Base-by-base conservation (phyloP, 2,113 vertebrate genomes). In the Planiliza haematocheilus region DNA sequence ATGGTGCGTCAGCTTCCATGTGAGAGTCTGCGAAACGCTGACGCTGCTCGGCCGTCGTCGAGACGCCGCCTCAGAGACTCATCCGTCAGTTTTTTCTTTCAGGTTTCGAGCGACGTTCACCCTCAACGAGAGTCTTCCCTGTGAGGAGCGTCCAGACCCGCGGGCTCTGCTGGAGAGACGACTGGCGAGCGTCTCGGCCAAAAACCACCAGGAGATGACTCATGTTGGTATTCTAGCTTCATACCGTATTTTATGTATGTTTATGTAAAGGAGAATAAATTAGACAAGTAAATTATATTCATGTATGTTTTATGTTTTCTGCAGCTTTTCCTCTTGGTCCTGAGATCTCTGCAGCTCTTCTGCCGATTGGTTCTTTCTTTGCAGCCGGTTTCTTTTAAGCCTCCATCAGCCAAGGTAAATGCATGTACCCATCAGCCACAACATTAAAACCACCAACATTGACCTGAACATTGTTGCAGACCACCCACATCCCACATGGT, bases 351-450 rank as follows among this genome's bases (percentile, higher is more conserved):
- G 41, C 94, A 94, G 62, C 90, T 98, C 7, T 90, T 95, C 37
- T 96, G 95, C 74, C 95, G 98, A 18, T 91, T 99, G 1, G 96
- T 99, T 67, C 68, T 98, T 36, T 99, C 98, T 72, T 88, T 99
- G 5, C 97, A 98, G 81, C 97, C 98, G 1, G 1, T 99, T 88
- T 89, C 97, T 30, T 81, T 98, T 49, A 99, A 97, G 90, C 83
- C 88, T 1, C 74, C 91, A 4, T 38, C 79, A 50, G 85, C 87
- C 59, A 97, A 96, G 96, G 98, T 99, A 5, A 30, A 30, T 5
- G 5, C 24, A 30, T 30, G 5, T 5, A 74, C 12, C 2, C 39
- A 36, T 30, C 24, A 30, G 24, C 24, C 24, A 30, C 5, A 30
- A 30, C 24, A 30, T 30, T 30, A 30, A 5, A 30, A 30, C 24